These are phyloP conservation scores for Octodon degus DNA, from an alignment of 2,113 vertebrate species.

Conservation along the genomic window DNA sequence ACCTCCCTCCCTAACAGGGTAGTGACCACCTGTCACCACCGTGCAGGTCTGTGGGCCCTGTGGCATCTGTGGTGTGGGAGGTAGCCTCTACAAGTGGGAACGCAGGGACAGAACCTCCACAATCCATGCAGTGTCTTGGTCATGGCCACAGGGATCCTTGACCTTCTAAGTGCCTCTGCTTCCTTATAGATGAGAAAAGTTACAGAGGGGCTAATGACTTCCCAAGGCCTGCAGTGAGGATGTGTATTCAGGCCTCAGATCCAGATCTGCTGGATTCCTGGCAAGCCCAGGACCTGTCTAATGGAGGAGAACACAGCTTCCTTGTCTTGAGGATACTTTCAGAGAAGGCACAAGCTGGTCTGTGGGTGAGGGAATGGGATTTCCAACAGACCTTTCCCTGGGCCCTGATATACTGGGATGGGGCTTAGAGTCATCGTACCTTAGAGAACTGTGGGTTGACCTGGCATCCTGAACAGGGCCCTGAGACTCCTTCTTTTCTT, in stretches of 20 bases:
- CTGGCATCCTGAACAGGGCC: not conserved
- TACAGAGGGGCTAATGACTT: not conserved
- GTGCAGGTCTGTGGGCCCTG: not conserved
- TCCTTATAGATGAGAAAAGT: not conserved
- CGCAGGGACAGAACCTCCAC: not conserved
- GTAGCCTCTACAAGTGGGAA: not conserved
- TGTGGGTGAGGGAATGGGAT: not conserved
- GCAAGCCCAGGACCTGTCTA: not conserved
- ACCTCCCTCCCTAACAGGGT: not conserved
- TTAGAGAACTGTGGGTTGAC: not conserved
- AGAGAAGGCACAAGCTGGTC: not conserved
- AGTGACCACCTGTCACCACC: not conserved
- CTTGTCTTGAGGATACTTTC: not conserved
- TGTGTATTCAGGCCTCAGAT: not conserved
- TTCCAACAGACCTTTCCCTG: not conserved
- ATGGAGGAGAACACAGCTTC: not conserved
- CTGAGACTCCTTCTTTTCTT: not conserved
- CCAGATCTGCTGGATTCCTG: not conserved
- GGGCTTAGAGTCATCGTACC: not conserved
- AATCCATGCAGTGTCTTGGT: not conserved
- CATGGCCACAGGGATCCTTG: not conserved
- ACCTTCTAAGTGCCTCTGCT: not conserved
- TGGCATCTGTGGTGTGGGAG: not conserved
- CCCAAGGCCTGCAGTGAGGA: not conserved
- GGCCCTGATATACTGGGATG: not conserved